Percentiles rank a stretch among this genome's conserved stretches.
These are phyloP conservation scores for Pagetopsis macropterus DNA, from an alignment of 2,797 vertebrate genomes.

Conservation along the genomic window DNA sequence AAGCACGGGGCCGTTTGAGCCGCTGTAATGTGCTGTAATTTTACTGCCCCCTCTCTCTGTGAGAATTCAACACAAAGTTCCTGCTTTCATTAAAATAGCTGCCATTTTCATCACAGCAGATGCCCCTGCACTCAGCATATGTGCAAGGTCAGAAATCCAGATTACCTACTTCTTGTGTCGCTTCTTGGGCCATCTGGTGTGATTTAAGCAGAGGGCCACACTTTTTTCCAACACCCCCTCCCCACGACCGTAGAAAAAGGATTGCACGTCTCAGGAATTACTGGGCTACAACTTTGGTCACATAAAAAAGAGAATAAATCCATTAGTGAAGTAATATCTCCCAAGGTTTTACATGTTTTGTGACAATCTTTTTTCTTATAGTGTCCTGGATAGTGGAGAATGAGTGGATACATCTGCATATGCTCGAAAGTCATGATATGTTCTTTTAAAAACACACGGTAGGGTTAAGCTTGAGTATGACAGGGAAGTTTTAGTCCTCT, in stretches of 20 bases:
- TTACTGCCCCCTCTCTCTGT: slow-evolving; percentile 9
- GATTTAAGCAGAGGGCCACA: slow-evolving; percentile 64
- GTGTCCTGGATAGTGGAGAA: neutral
- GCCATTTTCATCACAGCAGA: slow-evolving; percentile 73
- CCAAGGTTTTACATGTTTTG: neutral
- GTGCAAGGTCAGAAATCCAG: slow-evolving; percentile 83
- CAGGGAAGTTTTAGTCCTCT: neutral
- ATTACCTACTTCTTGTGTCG: slow-evolving; percentile 75
- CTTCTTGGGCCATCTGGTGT: slow-evolving; percentile 79
- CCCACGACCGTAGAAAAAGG: slow-evolving; percentile 6
- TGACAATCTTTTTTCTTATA: neutral
- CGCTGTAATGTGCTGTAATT: slow-evolving; percentile 47
- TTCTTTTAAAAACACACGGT: too few relatives aligned
- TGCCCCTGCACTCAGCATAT: slow-evolving; percentile 79
- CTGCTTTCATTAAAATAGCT: slow-evolving; percentile 64
- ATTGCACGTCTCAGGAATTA: slow-evolving; percentile 11
- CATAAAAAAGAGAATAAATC: slow-evolving; percentile 21
- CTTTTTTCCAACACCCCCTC: slow-evolving; percentile 15
- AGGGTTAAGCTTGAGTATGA: too few relatives aligned
- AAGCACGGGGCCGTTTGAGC: slow-evolving; percentile 8
- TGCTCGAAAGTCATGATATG: too few relatives aligned
- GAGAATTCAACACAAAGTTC: slow-evolving; percentile 44
- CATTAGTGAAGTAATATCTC: slow-evolving; percentile 17
- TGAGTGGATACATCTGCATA: neutral
- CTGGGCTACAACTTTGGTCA: slow-evolving; percentile 25